Conservation (phyloP, 2,888 invertebrate species). For the Hedychridium roseum region DNA sequence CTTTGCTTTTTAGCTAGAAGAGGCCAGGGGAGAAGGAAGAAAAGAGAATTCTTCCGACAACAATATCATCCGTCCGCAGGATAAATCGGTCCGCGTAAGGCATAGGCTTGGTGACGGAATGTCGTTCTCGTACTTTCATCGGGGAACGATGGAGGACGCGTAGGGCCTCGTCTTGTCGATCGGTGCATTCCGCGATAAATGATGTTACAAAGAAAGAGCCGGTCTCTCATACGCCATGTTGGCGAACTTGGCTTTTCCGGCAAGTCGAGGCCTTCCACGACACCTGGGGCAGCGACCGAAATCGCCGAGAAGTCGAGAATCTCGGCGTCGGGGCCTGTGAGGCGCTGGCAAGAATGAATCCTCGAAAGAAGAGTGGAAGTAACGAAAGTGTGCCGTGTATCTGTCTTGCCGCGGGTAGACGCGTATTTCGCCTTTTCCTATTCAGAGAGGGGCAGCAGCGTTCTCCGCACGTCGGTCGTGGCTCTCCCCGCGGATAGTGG, state of each 20-base stretch:
- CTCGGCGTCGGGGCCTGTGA: conserved; percentile 1
- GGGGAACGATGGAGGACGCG: conserved; percentile 8
- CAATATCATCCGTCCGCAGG: not conserved
- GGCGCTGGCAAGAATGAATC: conserved; percentile 14
- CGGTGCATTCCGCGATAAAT: conserved; percentile 17
- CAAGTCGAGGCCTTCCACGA: too few species aligned
- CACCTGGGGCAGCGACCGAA: too few species aligned
- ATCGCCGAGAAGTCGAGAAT: too few species aligned
- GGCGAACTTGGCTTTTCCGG: conserved; percentile 20
- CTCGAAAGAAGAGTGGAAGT: conserved; percentile 11
- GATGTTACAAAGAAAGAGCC: conserved; percentile 10
- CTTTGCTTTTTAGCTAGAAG: too few species aligned
- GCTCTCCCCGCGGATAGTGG: conserved; percentile 41
- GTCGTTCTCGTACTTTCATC: conserved; percentile 14
- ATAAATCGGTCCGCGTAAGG: conserved; percentile 6
- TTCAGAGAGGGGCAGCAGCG: conserved; percentile 32
- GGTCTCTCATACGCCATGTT: too few species aligned
- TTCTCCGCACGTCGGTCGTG: conserved; percentile 19
- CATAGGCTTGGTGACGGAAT: conserved; percentile 26
- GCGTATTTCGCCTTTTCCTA: conserved; percentile 31
- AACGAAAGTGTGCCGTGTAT: conserved; percentile 39
- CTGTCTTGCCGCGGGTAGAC: conserved; percentile 16
- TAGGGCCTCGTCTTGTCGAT: conserved; percentile 1
- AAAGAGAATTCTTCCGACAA: too few species aligned
- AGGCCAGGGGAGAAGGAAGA: too few species aligned